Conservation (phyloP, 2,888 invertebrate species). For the Phasia obesa region DNA sequence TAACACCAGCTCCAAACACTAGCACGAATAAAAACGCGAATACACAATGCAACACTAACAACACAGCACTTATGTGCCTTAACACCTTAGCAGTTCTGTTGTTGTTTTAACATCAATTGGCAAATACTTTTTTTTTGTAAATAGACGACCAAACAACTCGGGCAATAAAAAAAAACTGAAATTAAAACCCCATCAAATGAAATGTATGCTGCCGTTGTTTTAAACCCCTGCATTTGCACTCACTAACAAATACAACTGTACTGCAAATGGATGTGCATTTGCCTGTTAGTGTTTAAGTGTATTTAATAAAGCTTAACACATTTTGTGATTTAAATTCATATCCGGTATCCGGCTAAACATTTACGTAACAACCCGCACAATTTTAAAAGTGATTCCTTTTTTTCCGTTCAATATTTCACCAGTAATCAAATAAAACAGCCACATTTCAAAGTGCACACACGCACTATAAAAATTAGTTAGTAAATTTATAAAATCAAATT, state of each 20-base stretch:
- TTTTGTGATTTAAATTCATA: conserved; percentile 60
- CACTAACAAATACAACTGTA: not conserved
- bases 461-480: conserved; percentile 7
- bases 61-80: conserved; percentile 23
- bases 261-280: conserved; percentile 7
- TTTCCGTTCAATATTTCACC: conserved; percentile 36
- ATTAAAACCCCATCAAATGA: conserved; percentile 22
- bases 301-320: conserved; percentile 43
- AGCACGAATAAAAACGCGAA: conserved; percentile 2
- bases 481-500: conserved; percentile 27
- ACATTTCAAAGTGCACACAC: not conserved
- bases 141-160: conserved; percentile 1
- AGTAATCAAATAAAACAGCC: conserved; percentile 43
- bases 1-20: conserved; percentile 11
- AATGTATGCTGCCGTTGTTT: conserved; percentile 26
- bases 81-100: conserved; percentile 34
- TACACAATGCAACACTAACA: conserved; percentile 20
- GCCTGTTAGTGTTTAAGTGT: conserved; percentile 32
- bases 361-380: conserved; percentile 56
- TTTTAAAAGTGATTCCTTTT: conserved; percentile 7
- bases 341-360: conserved; percentile 66
- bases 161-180: not conserved
- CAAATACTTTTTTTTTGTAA: conserved; percentile 37
- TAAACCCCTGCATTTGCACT: not conserved
- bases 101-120: conserved; percentile 44